Evolutionary conservation across 2,113 vertebrate species (phyloP).

Genomic region (Nothocercus julius): DNA sequence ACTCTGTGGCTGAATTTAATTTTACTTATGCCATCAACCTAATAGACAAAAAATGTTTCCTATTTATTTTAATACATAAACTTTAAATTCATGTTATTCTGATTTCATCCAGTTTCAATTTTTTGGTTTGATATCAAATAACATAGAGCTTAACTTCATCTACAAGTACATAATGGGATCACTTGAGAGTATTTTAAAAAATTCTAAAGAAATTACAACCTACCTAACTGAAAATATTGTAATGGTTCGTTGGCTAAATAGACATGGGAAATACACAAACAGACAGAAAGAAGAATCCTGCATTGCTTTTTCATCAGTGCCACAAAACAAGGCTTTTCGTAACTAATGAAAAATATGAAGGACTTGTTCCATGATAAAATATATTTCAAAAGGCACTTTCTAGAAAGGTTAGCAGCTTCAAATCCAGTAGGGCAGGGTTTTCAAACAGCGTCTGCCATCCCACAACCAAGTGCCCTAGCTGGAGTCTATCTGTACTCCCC

Average conservation of each 20-base stretch:
- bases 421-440: background rate
- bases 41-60: conserved; percentile 46
- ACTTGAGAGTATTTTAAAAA: background rate
- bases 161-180: background rate
- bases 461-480: background rate
- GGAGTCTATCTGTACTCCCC: background rate
- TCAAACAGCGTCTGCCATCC: background rate
- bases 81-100: conserved; percentile 50
- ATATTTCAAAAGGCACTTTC: background rate
- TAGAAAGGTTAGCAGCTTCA: background rate
- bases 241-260: background rate
- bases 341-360: background rate
- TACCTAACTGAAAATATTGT: background rate
- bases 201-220: background rate
- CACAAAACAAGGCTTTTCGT: background rate
- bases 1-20: conserved; percentile 53
- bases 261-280: background rate
- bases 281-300: background rate
- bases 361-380: background rate
- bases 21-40: conserved; percentile 55
- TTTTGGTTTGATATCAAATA: conserved; percentile 32
- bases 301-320: background rate
- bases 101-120: conserved; percentile 50
- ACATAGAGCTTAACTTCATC: conserved; percentile 21
- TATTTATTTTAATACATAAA: conserved; percentile 58